Conservation (phyloP, 2,888 invertebrate species). For the Cosmia pyralina region DNA sequence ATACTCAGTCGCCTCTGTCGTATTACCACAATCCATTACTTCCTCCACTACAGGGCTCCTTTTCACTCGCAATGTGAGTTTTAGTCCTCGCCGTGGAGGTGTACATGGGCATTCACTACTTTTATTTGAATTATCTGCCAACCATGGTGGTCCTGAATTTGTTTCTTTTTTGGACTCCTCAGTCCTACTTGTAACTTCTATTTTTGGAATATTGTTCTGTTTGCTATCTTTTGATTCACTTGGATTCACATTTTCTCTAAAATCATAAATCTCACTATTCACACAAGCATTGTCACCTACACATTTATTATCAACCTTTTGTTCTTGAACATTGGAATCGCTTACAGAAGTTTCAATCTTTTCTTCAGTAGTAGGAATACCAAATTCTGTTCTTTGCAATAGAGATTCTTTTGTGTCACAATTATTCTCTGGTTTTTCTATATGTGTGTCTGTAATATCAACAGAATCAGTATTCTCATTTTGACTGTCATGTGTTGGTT, state of each 20-base stretch:
- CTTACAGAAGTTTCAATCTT: slow-evolving; percentile 72
- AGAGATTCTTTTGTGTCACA: slow-evolving; percentile 86
- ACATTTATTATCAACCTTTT: slow-evolving; percentile 76
- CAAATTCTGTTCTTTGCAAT: slow-evolving; percentile 72
- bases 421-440: slow-evolving; percentile 72
- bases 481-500: slow-evolving; percentile 70
- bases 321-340: slow-evolving; percentile 75
- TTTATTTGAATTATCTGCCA: slow-evolving; percentile 86
- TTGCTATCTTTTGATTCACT: slow-evolving; percentile 85
- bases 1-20: slow-evolving; percentile 94
- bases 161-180: slow-evolving; percentile 85
- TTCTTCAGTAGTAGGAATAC: slow-evolving; percentile 66
- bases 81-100: slow-evolving; percentile 92
- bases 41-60: slow-evolving; percentile 96
- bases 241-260: slow-evolving; percentile 89
- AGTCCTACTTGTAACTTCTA: slow-evolving; percentile 78
- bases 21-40: slow-evolving; percentile 93
- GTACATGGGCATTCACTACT: slow-evolving; percentile 89
- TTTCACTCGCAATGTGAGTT: slow-evolving; percentile 96
- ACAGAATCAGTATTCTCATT: slow-evolving; percentile 71
- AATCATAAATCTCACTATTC: slow-evolving; percentile 87
- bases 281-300: slow-evolving; percentile 81
- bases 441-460: slow-evolving; percentile 71
- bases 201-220: slow-evolving; percentile 81
- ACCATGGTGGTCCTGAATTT: slow-evolving; percentile 83